Conservation (phyloP, 1,140 invertebrate genomes). For the Sesamia nonagrioides region DNA sequence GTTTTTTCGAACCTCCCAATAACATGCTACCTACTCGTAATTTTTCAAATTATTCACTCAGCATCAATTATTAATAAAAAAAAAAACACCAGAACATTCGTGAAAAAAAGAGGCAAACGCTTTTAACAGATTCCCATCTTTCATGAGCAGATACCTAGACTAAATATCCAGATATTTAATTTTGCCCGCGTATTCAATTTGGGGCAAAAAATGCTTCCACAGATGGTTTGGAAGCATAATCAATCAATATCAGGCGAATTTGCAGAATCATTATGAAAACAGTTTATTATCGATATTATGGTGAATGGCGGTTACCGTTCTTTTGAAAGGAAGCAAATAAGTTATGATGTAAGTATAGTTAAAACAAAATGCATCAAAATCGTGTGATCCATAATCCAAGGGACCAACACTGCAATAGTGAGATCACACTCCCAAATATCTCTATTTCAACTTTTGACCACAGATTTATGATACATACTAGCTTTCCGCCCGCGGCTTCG, state of each 20-base stretch:
- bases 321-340: slow-evolving; percentile 19
- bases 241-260: slow-evolving; percentile 50
- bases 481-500: too few relatives aligned
- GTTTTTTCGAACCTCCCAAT: neutral
- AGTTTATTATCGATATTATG: slow-evolving; percentile 27
- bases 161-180: slow-evolving; percentile 47
- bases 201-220: slow-evolving; percentile 27
- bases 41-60: slow-evolving; percentile 11
- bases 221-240: slow-evolving; percentile 49
- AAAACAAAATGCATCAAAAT: too few relatives aligned
- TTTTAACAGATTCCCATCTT: slow-evolving; percentile 23
- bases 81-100: neutral
- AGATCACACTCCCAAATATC: too few relatives aligned
- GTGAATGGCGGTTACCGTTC: slow-evolving; percentile 2
- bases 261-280: slow-evolving; percentile 51
- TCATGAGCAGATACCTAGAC: slow-evolving; percentile 29
- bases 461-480: too few relatives aligned
- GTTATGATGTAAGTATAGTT: neutral
- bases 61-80: neutral
- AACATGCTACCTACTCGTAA: neutral
- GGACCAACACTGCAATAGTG: too few relatives aligned
- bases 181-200: slow-evolving; percentile 41
- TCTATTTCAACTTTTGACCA: too few relatives aligned
- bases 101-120: slow-evolving; percentile 1
- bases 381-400: too few relatives aligned